A percentile compares a stretch with the other conserved stretches of the same genome.
These are phyloP conservation scores for Atrichornis clamosus DNA, from an alignment of 2,113 vertebrate genomes.

Conservation along the genomic window DNA sequence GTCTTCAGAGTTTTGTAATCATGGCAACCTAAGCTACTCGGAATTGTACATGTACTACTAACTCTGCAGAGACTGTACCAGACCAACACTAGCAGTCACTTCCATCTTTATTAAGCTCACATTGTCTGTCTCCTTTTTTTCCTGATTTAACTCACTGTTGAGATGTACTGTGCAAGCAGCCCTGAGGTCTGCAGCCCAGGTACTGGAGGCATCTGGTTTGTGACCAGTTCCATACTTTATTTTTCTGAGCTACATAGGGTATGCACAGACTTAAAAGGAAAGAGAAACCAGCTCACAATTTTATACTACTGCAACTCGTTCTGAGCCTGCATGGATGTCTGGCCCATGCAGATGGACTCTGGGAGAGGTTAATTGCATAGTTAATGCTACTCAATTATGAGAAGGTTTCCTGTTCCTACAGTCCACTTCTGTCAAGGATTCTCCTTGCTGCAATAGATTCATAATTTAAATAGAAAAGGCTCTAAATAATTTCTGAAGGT, in stretches of 20 bases:
- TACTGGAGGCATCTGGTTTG: not conserved
- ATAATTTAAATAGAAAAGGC: constrained; percentile 29
- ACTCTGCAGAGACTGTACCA: not conserved
- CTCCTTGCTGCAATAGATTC: not conserved
- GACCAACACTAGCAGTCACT: not conserved
- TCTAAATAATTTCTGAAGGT: constrained; percentile 48
- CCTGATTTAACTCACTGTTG: not conserved
- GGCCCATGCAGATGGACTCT: not conserved
- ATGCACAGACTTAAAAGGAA: not conserved
- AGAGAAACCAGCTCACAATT: not conserved
- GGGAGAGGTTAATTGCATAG: not conserved
- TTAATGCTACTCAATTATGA: not conserved
- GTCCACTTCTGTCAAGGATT: not conserved
- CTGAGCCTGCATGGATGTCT: not conserved
- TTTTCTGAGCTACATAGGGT: not conserved
- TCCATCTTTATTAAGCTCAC: not conserved
- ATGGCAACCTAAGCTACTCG: not conserved
- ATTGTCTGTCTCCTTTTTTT: not conserved
- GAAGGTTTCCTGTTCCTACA: not conserved
- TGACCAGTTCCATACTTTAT: not conserved
- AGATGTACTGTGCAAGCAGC: not conserved
- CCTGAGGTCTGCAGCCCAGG: not conserved
- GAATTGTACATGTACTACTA: not conserved
- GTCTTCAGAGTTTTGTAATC: not conserved
- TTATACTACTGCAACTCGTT: not conserved